Evolutionary conservation across 2,113 vertebrate species (phyloP), one percentile per base, ranked within the genome.

Genomic region (Scophthalmus maximus): DNA sequence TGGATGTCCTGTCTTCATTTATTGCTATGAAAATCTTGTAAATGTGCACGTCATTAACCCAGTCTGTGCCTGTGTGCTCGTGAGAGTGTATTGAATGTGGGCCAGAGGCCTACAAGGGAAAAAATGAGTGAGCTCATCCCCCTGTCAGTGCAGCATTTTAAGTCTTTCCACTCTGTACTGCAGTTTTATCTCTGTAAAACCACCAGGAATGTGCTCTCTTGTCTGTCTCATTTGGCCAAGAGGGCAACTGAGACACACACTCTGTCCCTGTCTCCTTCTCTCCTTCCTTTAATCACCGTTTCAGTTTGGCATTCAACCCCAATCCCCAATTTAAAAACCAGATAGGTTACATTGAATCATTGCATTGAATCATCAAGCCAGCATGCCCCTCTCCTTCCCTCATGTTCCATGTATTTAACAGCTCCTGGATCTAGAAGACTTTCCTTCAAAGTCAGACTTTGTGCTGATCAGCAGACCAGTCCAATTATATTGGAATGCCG

Each of bases 121-220:
- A 44, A 87, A 75, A 83, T 57, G 38, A 78, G 60, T 86, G 82
- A 91, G 76, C 81, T 91, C 82, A 88, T 82, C 66, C 22, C 17
- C 7, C 46, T 23, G n/a, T 23, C 76, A 76, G 66, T 58, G 22
- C 57, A 38, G 51, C 6, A 26, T 86, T 86, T 89, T 60, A 82
- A 82, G 76, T 81, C 52, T 81, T 74, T 87, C 82, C 82, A 79
- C 55, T 84, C 36, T 84, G 65, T 77, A 4, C 68, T 72, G 65
- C 79, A 85, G n/a, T 75, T 87, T 86, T 87, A 82, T 86, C 79
- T 89, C 61, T 89, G 83, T 76, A 82, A 87, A 83, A 68, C 34
- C 73, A 65, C 68, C 79, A 84, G 74, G 80, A 89, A 88, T 88
- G 80, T 77, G 85, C 49, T 62, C 61, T 76, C 79, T 64, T 22